These are phyloP conservation scores for Triplophysa rosa DNA, from an alignment of 2,113 vertebrate species.

Conservation along the genomic window DNA sequence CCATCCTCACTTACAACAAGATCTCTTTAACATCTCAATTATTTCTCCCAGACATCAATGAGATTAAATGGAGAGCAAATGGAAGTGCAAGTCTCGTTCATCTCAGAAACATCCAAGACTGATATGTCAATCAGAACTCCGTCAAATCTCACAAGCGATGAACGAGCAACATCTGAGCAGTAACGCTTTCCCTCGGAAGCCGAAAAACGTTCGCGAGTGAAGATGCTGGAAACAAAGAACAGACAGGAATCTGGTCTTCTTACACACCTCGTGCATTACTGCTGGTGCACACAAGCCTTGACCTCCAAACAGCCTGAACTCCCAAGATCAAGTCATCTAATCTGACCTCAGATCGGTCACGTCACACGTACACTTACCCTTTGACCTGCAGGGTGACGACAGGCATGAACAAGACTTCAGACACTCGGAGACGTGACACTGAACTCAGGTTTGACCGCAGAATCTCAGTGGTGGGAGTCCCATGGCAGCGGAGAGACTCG, in stretches of 20 bases:
- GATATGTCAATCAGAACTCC: no score
- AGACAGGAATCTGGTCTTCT: background rate
- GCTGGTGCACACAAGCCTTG: background rate
- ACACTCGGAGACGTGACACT: background rate
- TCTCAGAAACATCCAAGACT: no score
- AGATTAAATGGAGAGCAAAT: no score
- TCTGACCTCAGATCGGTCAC: conserved; percentile 22
- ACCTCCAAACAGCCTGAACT: conserved; percentile 1
- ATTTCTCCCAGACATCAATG: no score
- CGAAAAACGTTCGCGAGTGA: no score
- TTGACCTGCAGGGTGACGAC: conserved; percentile 55
- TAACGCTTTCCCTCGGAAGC: no score
- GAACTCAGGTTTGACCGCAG: conserved; percentile 25
- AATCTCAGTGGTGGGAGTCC: conserved; percentile 50
- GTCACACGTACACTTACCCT: conserved; percentile 48
- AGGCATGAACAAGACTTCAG: conserved; percentile 45
- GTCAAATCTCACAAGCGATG: no score
- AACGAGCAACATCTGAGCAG: no score
- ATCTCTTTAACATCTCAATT: background rate
- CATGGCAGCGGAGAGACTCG: background rate
- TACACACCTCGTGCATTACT: background rate
- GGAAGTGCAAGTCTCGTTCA: no score
- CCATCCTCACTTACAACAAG: background rate
- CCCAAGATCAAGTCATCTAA: conserved; percentile 9
- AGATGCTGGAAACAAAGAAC: background rate